These are phyloP conservation scores for Rhincodon typus DNA, from an alignment of 2,797 vertebrate genomes.

Conservation along the genomic window DNA sequence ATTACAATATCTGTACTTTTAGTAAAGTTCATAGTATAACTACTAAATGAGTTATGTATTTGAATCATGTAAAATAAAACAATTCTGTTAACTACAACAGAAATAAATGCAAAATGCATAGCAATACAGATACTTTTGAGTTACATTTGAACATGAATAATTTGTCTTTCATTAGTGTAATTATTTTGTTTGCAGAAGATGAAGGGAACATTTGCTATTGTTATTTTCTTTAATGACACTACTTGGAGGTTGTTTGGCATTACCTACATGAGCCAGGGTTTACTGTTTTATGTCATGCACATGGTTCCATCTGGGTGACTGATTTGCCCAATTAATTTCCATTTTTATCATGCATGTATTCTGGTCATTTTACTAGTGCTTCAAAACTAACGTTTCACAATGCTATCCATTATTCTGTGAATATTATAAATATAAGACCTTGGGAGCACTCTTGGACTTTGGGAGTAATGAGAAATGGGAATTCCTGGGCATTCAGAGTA, in stretches of 20 bases:
- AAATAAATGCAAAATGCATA: neutral
- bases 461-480: too few relatives aligned
- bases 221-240: neutral
- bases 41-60: neutral
- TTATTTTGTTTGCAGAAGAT: neutral
- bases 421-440: neutral
- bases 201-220: neutral
- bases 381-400: neutral
- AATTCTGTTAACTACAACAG: neutral
- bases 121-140: neutral
- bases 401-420: neutral
- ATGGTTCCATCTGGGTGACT: neutral
- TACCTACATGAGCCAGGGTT: neutral
- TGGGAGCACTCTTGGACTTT: neutral
- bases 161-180: neutral
- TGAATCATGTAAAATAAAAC: neutral
- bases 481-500: too few relatives aligned
- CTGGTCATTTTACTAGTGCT: neutral
- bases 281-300: neutral
- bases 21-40: neutral
- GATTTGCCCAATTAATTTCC: neutral
- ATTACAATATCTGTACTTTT: neutral
- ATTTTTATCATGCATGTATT: neutral
- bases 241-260: neutral
- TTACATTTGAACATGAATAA: neutral